A percentile compares a stretch with the other conserved stretches of the same genome.
Conservation (phyloP, 2,113 vertebrate species). For the Lycaon pictus region DNA sequence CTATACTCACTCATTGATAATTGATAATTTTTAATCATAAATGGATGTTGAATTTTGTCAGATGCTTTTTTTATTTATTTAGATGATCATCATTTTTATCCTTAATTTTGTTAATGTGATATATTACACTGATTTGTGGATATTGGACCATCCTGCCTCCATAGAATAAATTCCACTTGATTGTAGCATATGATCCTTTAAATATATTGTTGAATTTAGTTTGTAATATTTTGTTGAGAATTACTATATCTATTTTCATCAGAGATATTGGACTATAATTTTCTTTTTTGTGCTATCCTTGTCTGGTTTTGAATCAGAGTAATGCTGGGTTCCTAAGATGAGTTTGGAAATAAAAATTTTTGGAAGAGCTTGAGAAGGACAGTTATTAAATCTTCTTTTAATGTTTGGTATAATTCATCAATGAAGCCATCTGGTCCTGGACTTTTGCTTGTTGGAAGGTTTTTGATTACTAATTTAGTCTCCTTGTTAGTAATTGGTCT, state of each 20-base stretch:
- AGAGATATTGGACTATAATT: neutral
- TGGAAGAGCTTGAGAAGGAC: neutral
- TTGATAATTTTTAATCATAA: neutral
- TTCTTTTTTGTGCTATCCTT: neutral
- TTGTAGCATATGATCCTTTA: neutral
- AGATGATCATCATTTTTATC: neutral
- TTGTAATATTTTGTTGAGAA: neutral
- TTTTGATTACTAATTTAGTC: neutral
- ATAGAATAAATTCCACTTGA: neutral
- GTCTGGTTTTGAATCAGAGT: neutral
- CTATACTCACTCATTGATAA: neutral
- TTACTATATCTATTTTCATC: neutral
- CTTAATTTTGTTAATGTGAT: neutral
- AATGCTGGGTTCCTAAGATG: neutral
- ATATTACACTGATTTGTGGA: neutral
- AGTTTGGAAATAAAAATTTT: neutral
- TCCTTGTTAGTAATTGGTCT: neutral
- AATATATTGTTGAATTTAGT: neutral
- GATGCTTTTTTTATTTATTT: neutral
- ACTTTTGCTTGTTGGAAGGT: neutral
- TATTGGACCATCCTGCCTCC: neutral
- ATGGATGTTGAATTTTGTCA: neutral
- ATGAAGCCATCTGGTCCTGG: neutral
- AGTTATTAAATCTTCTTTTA: neutral
- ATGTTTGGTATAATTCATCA: neutral